Evolutionary conservation across 2,797 vertebrate genomes (phyloP).

Genomic region (Pangasius larnaudii): DNA sequence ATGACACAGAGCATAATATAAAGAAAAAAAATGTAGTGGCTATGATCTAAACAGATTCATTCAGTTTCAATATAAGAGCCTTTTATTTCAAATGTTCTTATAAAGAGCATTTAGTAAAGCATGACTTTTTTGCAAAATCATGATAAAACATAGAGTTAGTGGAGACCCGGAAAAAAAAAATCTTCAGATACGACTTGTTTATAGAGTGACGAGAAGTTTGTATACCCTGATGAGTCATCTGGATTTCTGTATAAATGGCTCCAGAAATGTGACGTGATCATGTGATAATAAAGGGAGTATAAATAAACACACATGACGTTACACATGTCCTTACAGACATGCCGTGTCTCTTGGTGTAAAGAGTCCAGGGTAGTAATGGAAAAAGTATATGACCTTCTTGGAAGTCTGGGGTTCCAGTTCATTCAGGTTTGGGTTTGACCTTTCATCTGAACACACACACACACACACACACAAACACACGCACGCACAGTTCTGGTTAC

Average conservation of each 20-base stretch:
- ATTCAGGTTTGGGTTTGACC: neutral
- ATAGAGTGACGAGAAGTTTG: slow-evolving; percentile 50
- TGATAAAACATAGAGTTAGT: slow-evolving; percentile 93
- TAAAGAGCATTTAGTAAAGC: slow-evolving; percentile 99
- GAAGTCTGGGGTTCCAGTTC: neutral
- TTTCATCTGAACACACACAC: neutral
- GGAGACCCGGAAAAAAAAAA: slow-evolving; percentile 85
- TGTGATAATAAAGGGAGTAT: slow-evolving; percentile 78
- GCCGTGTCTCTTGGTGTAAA: slow-evolving; percentile 19
- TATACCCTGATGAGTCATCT: neutral
- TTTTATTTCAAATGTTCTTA: slow-evolving; percentile 98
- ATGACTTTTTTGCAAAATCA: slow-evolving; percentile 91
- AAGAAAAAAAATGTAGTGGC: slow-evolving; percentile 95
- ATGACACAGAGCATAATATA: slow-evolving; percentile 90
- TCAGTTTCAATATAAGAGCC: slow-evolving; percentile 99
- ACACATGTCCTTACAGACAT: neutral
- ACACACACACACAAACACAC: neutral
- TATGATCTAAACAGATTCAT: slow-evolving; percentile 99
- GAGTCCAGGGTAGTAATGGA: neutral
- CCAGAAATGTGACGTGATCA: slow-evolving; percentile 24
- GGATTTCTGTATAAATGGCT: slow-evolving; percentile 33
- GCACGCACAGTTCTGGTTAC: neutral
- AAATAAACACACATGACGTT: slow-evolving; percentile 7
- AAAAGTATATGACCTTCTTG: neutral
- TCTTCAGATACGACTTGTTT: slow-evolving; percentile 80